Percentiles rank a stretch among this genome's conserved stretches.
phyloP scores from a whole-genome alignment of 2,797 vertebrate genomes.

The Erithacus rubecula region DNA sequence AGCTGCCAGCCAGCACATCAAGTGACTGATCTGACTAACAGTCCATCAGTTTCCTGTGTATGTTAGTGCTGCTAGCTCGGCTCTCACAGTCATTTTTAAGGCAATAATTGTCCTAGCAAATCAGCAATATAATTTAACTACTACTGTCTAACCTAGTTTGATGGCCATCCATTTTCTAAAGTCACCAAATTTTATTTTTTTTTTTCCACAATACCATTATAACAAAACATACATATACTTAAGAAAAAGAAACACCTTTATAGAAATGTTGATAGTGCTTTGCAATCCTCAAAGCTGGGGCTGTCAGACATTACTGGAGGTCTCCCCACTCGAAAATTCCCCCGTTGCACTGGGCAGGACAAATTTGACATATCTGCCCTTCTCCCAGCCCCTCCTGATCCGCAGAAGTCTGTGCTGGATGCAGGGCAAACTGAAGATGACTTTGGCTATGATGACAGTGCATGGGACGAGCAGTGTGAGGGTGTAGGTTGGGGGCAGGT shows the following conservation, averaged over 20 bases:
- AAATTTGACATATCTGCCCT: slow-evolving; percentile 60
- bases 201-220: background rate
- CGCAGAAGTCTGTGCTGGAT: slow-evolving; percentile 74
- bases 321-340: slow-evolving; percentile 63
- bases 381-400: slow-evolving; percentile 90
- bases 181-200: slow-evolving; percentile 13
- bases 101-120: slow-evolving; percentile 27
- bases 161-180: background rate
- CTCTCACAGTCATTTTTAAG: slow-evolving; percentile 47
- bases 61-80: background rate
- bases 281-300: background rate
- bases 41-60: background rate
- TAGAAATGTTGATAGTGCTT: slow-evolving; percentile 7
- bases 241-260: slow-evolving; percentile 40
- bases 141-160: background rate
- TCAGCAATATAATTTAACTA: slow-evolving; percentile 24
- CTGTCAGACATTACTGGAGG: slow-evolving; percentile 74
- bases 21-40: background rate
- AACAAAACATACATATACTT: background rate
- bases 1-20: background rate
- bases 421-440: slow-evolving; percentile 81
- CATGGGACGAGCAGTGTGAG: slow-evolving; percentile 84
- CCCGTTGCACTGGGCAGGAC: background rate
- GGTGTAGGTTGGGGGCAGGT: slow-evolving; percentile 85
- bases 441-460: slow-evolving; percentile 78